Conservation (phyloP, 2,888 invertebrate species). For the Heliconius cydno region DNA sequence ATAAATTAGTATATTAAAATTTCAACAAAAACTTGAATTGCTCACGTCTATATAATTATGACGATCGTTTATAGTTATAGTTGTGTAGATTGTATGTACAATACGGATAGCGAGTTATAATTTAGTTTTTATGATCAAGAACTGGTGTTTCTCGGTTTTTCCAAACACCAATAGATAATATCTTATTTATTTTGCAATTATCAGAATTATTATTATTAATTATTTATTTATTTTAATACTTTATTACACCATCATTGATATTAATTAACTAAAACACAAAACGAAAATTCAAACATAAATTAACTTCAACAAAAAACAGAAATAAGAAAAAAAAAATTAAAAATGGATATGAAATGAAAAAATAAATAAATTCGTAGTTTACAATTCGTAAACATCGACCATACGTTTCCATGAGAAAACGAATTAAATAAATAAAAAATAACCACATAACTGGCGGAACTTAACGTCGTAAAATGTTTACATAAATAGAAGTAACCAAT, state of each 20-base stretch:
- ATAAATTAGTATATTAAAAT: background rate
- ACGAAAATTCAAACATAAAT: too few relatives aligned
- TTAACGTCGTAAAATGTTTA: background rate
- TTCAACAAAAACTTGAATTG: slow-evolving; percentile 1
- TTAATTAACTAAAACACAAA: too few relatives aligned
- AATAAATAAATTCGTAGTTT: background rate
- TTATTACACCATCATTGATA: too few relatives aligned
- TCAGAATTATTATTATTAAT: background rate
- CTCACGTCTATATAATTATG: background rate
- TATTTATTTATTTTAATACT: too few relatives aligned
- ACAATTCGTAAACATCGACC: background rate
- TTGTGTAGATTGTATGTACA: background rate
- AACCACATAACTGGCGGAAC: background rate
- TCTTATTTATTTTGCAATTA: background rate
- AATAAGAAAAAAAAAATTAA: too few relatives aligned
- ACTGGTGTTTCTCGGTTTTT: slow-evolving; percentile 9
- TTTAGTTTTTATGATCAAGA: background rate
- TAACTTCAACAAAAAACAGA: too few relatives aligned
- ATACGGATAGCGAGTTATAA: background rate
- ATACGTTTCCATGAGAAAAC: background rate
- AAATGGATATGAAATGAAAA: too few relatives aligned
- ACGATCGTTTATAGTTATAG: background rate
- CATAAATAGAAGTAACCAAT: too few relatives aligned
- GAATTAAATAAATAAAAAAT: too few relatives aligned
- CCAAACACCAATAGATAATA: slow-evolving; percentile 12